phyloP scores from a whole-genome alignment of 2,113 vertebrate genomes.

The Stictonetta naevosa region DNA sequence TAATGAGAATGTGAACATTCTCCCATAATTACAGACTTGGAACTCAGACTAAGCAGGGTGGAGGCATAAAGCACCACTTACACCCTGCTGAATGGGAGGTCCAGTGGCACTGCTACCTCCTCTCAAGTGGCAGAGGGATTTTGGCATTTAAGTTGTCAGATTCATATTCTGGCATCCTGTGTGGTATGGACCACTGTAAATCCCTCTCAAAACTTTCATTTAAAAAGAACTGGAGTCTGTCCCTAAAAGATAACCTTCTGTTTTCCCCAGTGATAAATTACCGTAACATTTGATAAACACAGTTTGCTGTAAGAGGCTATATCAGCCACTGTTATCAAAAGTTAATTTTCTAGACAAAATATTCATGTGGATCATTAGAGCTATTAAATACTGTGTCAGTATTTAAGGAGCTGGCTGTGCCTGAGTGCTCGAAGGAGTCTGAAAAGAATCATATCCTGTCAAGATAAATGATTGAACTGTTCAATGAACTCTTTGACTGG shows the following conservation, averaged over 20 bases:
- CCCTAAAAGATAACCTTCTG: constrained; percentile 11
- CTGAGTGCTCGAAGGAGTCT: constrained; percentile 35
- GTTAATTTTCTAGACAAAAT: constrained; percentile 62
- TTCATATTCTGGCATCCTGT: constrained; percentile 30
- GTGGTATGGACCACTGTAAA: constrained; percentile 31
- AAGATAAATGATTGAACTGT: constrained; percentile 72
- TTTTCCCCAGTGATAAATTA: constrained; percentile 36
- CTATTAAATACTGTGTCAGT: constrained; percentile 56
- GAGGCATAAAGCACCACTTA: background rate
- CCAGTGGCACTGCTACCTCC: background rate
- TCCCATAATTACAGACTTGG: background rate
- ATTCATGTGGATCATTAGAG: constrained; percentile 63
- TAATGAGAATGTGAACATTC: background rate
- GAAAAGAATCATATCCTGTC: constrained; percentile 70
- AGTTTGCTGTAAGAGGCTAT: constrained; percentile 17
- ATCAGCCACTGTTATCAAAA: constrained; percentile 49
- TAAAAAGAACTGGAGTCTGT: background rate
- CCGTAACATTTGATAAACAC: constrained; percentile 30
- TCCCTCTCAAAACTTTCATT: constrained; percentile 10
- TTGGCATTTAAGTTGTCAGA: background rate
- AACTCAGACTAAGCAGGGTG: background rate
- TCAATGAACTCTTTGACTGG: constrained; percentile 75
- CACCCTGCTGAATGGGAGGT: background rate
- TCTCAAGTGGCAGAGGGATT: background rate
- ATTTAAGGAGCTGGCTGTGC: constrained; percentile 58